These are phyloP conservation scores for Euclidia mi DNA, from an alignment of 2,888 invertebrate genomes.

Conservation along the genomic window DNA sequence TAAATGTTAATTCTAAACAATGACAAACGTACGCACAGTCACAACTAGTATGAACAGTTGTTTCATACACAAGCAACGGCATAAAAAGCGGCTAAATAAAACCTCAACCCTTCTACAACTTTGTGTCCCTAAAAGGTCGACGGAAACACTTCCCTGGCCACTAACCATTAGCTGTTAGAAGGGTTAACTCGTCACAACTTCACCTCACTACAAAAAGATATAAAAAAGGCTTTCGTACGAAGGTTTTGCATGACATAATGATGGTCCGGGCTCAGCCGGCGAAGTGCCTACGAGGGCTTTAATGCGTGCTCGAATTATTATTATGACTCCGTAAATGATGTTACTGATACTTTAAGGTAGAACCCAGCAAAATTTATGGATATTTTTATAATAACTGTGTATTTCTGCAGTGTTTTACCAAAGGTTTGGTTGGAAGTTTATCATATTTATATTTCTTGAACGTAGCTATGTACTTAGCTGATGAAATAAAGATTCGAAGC, in stretches of 20 bases:
- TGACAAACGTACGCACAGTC: too few relatives aligned
- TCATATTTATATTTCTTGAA: too few relatives aligned
- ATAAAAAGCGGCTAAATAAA: constrained; percentile 17
- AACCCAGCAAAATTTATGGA: neutral
- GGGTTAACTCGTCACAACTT: constrained; percentile 46
- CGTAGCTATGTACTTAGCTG: too few relatives aligned
- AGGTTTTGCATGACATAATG: constrained; percentile 26
- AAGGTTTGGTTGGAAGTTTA: too few relatives aligned
- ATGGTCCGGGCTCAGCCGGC: constrained; percentile 18
- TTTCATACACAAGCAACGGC: neutral
- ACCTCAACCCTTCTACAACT: constrained; percentile 33
- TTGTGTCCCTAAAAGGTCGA: constrained; percentile 37
- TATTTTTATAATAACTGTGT: neutral
- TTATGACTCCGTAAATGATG: constrained; percentile 7
- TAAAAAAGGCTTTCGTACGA: constrained; percentile 19
- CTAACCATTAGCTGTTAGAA: constrained; percentile 47
- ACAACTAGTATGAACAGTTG: neutral
- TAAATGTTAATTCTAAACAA: too few relatives aligned
- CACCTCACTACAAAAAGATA: constrained; percentile 33
- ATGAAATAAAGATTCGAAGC: too few relatives aligned
- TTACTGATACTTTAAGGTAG: neutral
- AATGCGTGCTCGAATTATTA: constrained; percentile 18
- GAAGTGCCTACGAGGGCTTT: constrained; percentile 12
- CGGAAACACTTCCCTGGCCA: constrained; percentile 45
- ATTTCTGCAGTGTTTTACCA: too few relatives aligned